Base-by-base conservation (phyloP, 2,888 invertebrate species). In the Philereme vetulata region DNA sequence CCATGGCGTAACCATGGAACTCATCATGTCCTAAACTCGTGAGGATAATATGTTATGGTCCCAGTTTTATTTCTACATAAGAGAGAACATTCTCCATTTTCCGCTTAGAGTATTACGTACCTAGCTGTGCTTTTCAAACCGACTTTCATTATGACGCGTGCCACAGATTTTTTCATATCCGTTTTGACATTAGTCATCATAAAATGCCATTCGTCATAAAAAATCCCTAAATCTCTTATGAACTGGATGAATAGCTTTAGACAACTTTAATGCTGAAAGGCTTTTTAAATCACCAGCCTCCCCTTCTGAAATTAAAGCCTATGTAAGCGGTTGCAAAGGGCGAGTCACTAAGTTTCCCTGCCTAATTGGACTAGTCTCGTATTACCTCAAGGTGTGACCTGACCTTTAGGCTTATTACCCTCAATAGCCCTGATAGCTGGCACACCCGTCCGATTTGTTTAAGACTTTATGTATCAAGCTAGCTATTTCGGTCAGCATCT, bases 371-470 rank as follows among this genome's bases (percentile, higher is more conserved):
- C 76, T 76, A 78, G 76, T 71, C 72, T 81, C 76, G 72, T 75
- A 77, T 81, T 80, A 77, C 80, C 62, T 72, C 68, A 74, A 80
- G 82, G 81, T 73, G 81, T 78, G 86, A 81, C 84, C 79, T 78
- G 86, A 81, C 84, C 79, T 83, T 81, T 81, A 70, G 68, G 66
- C 68, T n/a, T n/a, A 72, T 72, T 72, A 72, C 75, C 75, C 73
- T 73, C 72, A 74, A 78, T 77, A 75, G 72, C 73, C 73, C 76
- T 79, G 72, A 79, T 76, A 65, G 69, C 62, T 46, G 75, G 79
- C 84, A 67, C 82, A 77, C 84, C 81, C 79, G 67, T 64, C 60
- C 64, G 56, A 65, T 71, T 72, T 63, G 68, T 71, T 70, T 64
- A 60, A 46, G 42, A 50, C 42, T 65, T 68, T 60, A 67, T 56